Evolutionary conservation across 2,113 vertebrate genomes (phyloP).

Genomic region (Procapra przewalskii): DNA sequence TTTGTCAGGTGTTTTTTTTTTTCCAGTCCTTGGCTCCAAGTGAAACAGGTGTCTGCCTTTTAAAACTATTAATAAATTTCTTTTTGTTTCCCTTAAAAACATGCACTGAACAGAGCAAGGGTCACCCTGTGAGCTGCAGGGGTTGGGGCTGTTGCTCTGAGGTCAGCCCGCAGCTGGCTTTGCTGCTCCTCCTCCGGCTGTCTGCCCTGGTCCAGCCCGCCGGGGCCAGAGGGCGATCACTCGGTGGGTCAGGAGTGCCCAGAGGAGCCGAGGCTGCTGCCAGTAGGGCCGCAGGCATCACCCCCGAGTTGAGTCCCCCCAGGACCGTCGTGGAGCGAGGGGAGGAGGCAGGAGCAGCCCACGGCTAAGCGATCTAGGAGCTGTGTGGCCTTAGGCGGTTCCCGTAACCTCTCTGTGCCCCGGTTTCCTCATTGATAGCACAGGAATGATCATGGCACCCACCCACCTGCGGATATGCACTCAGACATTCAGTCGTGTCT

Average conservation of each 20-base stretch:
- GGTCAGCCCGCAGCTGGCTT: neutral
- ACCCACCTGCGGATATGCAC: neutral
- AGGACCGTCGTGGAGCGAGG: neutral
- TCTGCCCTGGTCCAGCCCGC: neutral
- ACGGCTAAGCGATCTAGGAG: no score
- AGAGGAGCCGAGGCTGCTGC: neutral
- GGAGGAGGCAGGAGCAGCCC: neutral
- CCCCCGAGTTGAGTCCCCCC: neutral
- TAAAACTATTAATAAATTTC: neutral
- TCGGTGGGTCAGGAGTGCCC: neutral
- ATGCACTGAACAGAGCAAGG: neutral
- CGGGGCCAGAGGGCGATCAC: neutral
- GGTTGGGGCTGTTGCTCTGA: fast-evolving
- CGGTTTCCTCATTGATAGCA: neutral
- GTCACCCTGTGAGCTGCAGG: fast-evolving
- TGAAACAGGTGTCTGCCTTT: neutral
- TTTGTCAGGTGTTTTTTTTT: neutral
- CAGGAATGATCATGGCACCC: neutral
- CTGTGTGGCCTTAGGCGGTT: neutral
- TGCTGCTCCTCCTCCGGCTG: neutral
- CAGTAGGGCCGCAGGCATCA: neutral
- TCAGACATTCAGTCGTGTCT: neutral
- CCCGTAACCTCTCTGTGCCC: neutral
- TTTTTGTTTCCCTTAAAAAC: neutral
- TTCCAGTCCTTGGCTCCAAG: neutral